Percentiles rank a stretch among this genome's conserved stretches.
These are phyloP conservation scores for Scaptomyza tumidula DNA, from an alignment of 2,888 invertebrate genomes.

Conservation along the genomic window DNA sequence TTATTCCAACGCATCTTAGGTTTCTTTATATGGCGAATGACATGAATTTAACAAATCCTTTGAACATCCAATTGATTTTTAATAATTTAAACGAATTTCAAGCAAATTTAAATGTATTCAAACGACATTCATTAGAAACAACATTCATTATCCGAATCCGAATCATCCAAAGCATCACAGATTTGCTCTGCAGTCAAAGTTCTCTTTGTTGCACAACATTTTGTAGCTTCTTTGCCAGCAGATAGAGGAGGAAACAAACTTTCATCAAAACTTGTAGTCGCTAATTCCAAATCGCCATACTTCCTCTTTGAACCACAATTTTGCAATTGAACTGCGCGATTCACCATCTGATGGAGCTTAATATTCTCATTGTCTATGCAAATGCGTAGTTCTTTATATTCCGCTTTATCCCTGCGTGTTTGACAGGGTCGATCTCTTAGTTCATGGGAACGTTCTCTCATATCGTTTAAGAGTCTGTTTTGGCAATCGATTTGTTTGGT, in stretches of 20 bases:
- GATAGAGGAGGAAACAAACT: neutral
- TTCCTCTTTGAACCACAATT: slow-evolving; percentile 70
- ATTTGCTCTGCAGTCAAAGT: slow-evolving; percentile 32
- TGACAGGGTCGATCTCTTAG: slow-evolving; percentile 50
- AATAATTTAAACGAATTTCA: neutral
- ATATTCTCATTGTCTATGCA: slow-evolving; percentile 75
- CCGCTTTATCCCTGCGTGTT: slow-evolving; percentile 59
- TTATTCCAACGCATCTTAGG: too few species aligned
- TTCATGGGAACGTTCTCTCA: slow-evolving; percentile 5
- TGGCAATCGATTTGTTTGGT: slow-evolving; percentile 48
- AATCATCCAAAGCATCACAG: slow-evolving; percentile 29
- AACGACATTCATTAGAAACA: slow-evolving; percentile 11
- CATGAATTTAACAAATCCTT: too few species aligned
- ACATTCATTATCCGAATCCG: slow-evolving; percentile 21
- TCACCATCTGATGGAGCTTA: slow-evolving; percentile 69
- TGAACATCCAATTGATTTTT: neutral
- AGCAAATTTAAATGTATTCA: neutral
- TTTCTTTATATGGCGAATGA: too few species aligned
- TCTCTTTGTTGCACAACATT: neutral
- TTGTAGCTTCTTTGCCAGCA: neutral
- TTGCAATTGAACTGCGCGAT: slow-evolving; percentile 74
- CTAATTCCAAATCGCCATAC: slow-evolving; percentile 73
- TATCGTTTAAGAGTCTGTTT: slow-evolving; percentile 26
- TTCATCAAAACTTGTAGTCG: slow-evolving; percentile 49
- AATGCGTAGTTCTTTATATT: slow-evolving; percentile 61